phyloP scores from a whole-genome alignment of 2,888 invertebrate genomes.

The Drosophila limbata region DNA sequence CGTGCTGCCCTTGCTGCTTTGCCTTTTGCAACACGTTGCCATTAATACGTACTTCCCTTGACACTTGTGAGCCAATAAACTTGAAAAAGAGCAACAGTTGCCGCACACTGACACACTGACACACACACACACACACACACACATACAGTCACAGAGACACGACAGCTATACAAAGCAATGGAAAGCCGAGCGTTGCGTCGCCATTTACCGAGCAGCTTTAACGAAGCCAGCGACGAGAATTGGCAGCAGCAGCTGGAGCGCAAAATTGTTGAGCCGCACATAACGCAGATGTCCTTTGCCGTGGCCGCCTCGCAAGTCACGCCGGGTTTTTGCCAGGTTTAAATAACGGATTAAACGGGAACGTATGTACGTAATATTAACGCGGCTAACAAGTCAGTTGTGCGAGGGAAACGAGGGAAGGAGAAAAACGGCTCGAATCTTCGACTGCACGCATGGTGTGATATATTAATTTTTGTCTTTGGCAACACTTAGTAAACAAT shows the following conservation, averaged over 20 bases:
- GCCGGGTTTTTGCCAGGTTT: conserved; percentile 54
- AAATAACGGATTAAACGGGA: conserved; percentile 6
- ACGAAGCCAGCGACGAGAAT: conserved; percentile 10
- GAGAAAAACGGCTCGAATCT: conserved; percentile 17
- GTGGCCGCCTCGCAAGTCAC: conserved; percentile 67
- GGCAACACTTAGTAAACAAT: conserved; percentile 73
- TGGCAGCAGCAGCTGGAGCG: conserved; percentile 19
- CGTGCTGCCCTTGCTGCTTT: conserved; percentile 32
- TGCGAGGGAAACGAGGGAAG: conserved; percentile 2
- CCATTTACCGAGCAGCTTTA: conserved; percentile 38
- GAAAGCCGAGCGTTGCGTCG: conserved; percentile 47
- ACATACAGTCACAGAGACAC: conserved; percentile 1
- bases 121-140: conserved; percentile 29
- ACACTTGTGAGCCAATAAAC: conserved; percentile 82
- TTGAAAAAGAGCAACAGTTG: conserved; percentile 84
- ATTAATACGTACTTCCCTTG: conserved; percentile 78
- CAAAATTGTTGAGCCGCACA: conserved; percentile 57
- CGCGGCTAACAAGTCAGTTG: conserved; percentile 20
- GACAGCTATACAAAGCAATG: neutral
- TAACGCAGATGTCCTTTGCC: conserved; percentile 81
- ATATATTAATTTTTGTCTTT: conserved; percentile 74
- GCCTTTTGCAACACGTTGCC: conserved; percentile 77
- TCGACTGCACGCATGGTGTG: conserved; percentile 59
- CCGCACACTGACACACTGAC: conserved; percentile 58
- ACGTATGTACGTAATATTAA: conserved; percentile 39